Conservation (phyloP, 2,113 vertebrate species). For the Larimichthys polyactis region DNA sequence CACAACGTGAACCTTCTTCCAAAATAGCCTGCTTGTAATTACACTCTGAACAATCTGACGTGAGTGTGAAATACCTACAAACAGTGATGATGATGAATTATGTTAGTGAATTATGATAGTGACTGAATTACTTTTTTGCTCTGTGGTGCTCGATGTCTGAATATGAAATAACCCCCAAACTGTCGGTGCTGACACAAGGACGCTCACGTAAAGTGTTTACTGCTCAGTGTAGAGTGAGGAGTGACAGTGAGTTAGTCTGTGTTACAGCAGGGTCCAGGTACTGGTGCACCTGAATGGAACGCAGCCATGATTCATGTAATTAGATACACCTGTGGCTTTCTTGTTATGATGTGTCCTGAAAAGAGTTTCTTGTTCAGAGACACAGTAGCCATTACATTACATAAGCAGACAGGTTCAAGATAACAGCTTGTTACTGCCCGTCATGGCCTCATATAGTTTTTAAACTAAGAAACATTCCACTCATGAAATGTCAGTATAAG, state of each 20-base stretch:
- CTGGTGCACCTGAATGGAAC: not conserved
- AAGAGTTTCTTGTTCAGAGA: not conserved
- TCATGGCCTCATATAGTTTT: too few relatives aligned
- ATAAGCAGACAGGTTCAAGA: not conserved
- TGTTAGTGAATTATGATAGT: too few relatives aligned
- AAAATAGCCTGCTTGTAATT: not conserved
- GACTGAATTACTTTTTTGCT: not conserved
- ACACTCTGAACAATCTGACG: not conserved
- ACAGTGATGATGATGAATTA: not conserved
- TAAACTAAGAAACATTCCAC: not conserved
- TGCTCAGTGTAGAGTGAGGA: not conserved
- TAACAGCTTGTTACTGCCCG: too few relatives aligned
- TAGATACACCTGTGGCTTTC: not conserved
- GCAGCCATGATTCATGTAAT: slow-evolving; percentile 2
- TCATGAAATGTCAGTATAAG: not conserved
- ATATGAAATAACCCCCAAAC: not conserved
- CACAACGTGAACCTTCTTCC: not conserved
- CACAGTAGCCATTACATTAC: not conserved
- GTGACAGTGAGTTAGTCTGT: not conserved
- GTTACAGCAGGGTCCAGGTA: not conserved
- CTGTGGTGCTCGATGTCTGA: not conserved
- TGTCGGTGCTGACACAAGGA: not conserved
- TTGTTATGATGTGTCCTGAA: not conserved
- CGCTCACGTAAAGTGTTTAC: not conserved
- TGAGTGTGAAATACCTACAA: not conserved